Conservation (phyloP, 2,888 invertebrate species). For the Phragmatobia fuliginosa region DNA sequence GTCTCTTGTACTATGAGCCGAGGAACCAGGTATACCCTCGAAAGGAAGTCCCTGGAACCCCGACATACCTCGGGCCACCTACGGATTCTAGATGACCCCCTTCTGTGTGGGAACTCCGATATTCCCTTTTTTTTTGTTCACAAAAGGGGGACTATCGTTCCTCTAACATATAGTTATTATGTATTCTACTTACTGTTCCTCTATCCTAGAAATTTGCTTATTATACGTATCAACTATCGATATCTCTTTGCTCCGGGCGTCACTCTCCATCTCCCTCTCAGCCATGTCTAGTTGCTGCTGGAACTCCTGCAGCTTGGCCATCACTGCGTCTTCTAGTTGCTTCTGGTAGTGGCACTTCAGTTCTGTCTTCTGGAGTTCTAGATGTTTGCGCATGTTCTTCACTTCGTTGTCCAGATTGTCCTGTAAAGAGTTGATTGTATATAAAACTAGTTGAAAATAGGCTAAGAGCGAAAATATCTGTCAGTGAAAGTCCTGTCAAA, state of each 20-base stretch:
- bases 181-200: slow-evolving; percentile 76
- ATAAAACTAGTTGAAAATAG: no score
- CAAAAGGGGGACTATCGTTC: no score
- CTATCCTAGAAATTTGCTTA: slow-evolving; percentile 90
- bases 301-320: slow-evolving; percentile 92
- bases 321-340: slow-evolving; percentile 92
- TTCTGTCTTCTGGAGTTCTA: slow-evolving; percentile 89
- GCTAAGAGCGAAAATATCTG: no score
- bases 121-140: no score
- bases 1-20: no score
- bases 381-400: slow-evolving; percentile 81
- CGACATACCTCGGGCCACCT: no score
- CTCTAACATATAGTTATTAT: no score
- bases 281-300: slow-evolving; percentile 90
- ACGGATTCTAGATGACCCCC: no score
- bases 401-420: slow-evolving; percentile 83
- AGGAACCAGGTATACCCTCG: no score
- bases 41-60: no score
- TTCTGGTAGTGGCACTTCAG: slow-evolving; percentile 92
- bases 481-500: no score
- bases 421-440: slow-evolving; percentile 56
- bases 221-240: slow-evolving; percentile 90
- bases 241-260: slow-evolving; percentile 88
- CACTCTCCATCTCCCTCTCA: slow-evolving; percentile 88
- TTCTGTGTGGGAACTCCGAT: no score